Evolutionary conservation across 2,797 vertebrate species (phyloP), one percentile per base, ranked within the genome.

Genomic region (Yasuhikotakia modesta): DNA sequence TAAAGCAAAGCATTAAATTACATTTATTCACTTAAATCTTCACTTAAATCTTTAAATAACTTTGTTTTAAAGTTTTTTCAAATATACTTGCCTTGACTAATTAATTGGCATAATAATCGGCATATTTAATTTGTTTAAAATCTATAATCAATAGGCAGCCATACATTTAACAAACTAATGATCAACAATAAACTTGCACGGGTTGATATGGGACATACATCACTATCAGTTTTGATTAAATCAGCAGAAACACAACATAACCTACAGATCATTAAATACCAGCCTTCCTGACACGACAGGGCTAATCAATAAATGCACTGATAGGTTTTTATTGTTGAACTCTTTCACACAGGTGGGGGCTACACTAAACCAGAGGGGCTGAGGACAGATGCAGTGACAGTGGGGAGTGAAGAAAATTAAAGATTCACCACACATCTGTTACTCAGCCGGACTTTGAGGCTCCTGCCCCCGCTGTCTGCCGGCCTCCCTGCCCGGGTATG

Each of bases 391-490:
- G 92, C 88, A 66, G 87, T 78, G 89, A 90, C 91, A 85, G 89
- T 89, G 87, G 89, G 87, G 89, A 88, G 85, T 64, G 72, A 83
- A 85, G 78, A 78, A 86, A 90, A 91, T 91, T 92, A 92, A 92
- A 91, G 89, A 93, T 92, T 94, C 92, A 92, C 91, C 89, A 88
- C 91, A 93, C 93, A 94, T 93, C 93, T 94, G 93, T 91, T 88
- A 85, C 87, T 89, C 85, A 66, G 83, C 87, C 87, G 84, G 78
- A 78, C 79, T 72, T 30, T 64, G 77, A 87, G 64, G 84, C 86
- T 86, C 87, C 88, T 88, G 83, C 22, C 32, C 75, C 87, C 85
- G 75, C 81, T 81, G 55, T 58, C 55, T 58, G 22, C 4, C 22
- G 75, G 81, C 75, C 82, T 64, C 22, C 39, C 45, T 30, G 69